These are phyloP conservation scores for Venustoraphidia nigricollis DNA, from an alignment of 2,888 invertebrate genomes.

Conservation along the genomic window DNA sequence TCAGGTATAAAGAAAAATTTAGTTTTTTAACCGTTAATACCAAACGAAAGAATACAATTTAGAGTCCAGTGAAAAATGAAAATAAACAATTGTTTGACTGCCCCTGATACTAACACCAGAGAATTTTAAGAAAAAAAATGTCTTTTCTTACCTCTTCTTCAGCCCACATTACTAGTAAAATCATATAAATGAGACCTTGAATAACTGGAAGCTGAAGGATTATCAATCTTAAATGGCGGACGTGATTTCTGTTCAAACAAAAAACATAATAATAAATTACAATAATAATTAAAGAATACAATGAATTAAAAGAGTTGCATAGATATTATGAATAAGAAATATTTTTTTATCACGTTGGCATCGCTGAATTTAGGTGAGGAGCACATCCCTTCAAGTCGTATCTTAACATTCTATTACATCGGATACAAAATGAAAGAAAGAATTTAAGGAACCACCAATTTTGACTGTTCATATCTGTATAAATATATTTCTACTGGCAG, in stretches of 20 bases:
- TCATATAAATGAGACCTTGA: conserved; percentile 44
- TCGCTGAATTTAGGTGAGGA: neutral
- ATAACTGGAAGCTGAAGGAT: conserved; percentile 55
- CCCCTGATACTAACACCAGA: too few species aligned
- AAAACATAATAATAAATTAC: neutral
- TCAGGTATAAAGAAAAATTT: conserved; percentile 3
- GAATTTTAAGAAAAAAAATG: too few species aligned
- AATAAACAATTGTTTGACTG: too few species aligned
- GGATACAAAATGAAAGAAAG: too few species aligned
- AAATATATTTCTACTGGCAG: too few species aligned
- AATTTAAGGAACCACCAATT: too few species aligned
- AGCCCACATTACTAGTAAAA: conserved; percentile 42
- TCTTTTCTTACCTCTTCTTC: conserved; percentile 42
- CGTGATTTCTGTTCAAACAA: conserved; percentile 28
- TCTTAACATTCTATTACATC: too few species aligned
- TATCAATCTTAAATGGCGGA: conserved; percentile 37
- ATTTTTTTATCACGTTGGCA: neutral
- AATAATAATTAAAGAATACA: neutral
- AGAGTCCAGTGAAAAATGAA: too few species aligned
- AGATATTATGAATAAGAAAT: neutral
- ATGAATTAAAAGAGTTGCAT: neutral
- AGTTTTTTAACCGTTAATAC: too few species aligned
- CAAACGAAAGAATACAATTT: too few species aligned
- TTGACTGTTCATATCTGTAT: too few species aligned
- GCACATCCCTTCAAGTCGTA: too few species aligned